Conservation (phyloP, 2,797 vertebrate genomes). For the Enteromius mattozi region DNA sequence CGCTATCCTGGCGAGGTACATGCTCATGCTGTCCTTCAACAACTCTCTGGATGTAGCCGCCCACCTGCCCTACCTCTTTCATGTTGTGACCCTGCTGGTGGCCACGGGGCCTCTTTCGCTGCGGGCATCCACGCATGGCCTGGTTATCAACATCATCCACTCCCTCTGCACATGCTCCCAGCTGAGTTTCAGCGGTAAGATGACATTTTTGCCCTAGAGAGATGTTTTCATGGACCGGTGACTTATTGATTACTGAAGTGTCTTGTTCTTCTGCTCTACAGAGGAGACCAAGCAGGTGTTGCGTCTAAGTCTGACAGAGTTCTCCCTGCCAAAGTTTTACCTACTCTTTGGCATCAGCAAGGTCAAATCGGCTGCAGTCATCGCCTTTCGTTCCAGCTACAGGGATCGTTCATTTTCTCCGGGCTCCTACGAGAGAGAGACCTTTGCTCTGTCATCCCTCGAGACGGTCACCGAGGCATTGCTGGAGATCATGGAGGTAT, state of each 20-base stretch:
- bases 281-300: slow-evolving; percentile 98
- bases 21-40: slow-evolving; percentile 99
- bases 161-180: slow-evolving; percentile 97
- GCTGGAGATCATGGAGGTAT: slow-evolving; percentile 97
- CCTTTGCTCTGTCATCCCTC: slow-evolving; percentile 92
- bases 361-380: slow-evolving; percentile 96
- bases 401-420: slow-evolving; percentile 96
- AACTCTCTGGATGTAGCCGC: slow-evolving; percentile 96
- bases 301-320: slow-evolving; percentile 93
- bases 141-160: slow-evolving; percentile 98
- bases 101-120: slow-evolving; percentile 95
- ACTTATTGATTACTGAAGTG: slow-evolving; percentile 18
- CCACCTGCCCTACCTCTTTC: slow-evolving; percentile 96
- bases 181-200: slow-evolving; percentile 95
- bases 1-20: slow-evolving; percentile 94
- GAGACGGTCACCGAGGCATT: slow-evolving; percentile 96
- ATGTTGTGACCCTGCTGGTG: slow-evolving; percentile 95
- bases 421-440: slow-evolving; percentile 95
- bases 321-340: slow-evolving; percentile 97
- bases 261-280: slow-evolving; percentile 64
- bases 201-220: slow-evolving; percentile 19
- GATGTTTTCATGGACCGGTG: slow-evolving; percentile 2
- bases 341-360: slow-evolving; percentile 98
- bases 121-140: slow-evolving; percentile 92
- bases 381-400: slow-evolving; percentile 98